These are phyloP conservation scores for Geococcyx californianus DNA, from an alignment of 2,113 vertebrate species.

Conservation along the genomic window DNA sequence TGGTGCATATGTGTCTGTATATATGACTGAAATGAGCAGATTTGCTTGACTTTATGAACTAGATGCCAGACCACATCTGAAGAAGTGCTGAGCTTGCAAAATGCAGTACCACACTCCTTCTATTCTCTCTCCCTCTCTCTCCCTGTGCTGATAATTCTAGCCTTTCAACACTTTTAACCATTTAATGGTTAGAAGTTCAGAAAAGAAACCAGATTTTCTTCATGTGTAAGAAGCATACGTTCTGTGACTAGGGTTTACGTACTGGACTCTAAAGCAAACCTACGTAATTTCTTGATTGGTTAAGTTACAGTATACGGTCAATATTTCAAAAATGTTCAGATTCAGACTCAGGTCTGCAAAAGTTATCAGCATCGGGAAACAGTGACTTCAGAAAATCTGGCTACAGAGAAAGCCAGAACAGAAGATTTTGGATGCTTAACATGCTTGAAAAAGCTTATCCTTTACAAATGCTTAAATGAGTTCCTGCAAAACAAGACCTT, in stretches of 20 bases:
- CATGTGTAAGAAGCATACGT: background rate
- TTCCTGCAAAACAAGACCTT: background rate
- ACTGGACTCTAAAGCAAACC: background rate
- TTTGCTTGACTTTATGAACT: slow-evolving; percentile 85
- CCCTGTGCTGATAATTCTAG: slow-evolving; percentile 1
- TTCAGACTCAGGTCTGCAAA: background rate
- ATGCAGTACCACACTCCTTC: slow-evolving; percentile 57
- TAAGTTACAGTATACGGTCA: background rate
- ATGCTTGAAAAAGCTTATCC: background rate
- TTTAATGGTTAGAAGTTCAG: background rate
- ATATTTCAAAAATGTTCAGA: background rate
- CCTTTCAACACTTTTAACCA: slow-evolving; percentile 38
- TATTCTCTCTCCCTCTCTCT: slow-evolving; percentile 5
- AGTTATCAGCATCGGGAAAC: background rate
- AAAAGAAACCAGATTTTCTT: background rate
- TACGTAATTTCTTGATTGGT: fast-evolving
- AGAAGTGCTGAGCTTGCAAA: slow-evolving; percentile 81
- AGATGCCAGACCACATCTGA: slow-evolving; percentile 92
- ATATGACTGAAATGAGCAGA: slow-evolving; percentile 73
- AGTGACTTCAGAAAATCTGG: background rate
- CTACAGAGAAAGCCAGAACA: background rate
- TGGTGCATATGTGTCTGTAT: slow-evolving; percentile 30
- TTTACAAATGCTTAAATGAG: background rate
- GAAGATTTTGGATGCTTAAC: background rate
- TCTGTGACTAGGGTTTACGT: background rate